Conservation (phyloP, 2,113 vertebrate genomes). For the Ciconia maguari region DNA sequence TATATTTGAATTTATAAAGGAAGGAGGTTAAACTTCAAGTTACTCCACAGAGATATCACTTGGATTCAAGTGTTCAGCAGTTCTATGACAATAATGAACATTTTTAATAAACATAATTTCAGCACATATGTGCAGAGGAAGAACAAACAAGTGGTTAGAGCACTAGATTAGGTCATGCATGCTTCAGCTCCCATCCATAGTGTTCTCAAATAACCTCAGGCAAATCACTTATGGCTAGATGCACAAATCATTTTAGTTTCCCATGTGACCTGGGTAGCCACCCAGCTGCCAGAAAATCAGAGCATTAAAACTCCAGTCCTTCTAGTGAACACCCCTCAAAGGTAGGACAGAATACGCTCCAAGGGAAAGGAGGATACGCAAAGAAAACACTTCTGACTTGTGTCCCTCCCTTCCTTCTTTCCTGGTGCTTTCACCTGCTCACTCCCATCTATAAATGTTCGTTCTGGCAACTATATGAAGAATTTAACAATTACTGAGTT, state of each 20-base stretch:
- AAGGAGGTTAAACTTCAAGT: background rate
- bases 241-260: background rate
- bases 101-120: constrained; percentile 3
- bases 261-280: background rate
- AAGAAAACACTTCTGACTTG: background rate
- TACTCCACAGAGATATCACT: background rate
- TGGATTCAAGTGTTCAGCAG: background rate
- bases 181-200: background rate
- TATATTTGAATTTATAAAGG: background rate
- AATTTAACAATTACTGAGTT: background rate
- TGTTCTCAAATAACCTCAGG: background rate
- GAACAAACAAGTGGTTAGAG: background rate
- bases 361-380: background rate
- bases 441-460: background rate
- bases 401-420: background rate
- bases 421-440: background rate
- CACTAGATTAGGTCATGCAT: background rate
- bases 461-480: background rate
- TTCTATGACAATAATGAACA: background rate
- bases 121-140: background rate
- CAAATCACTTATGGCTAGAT: background rate
- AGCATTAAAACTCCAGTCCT: background rate
- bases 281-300: background rate
- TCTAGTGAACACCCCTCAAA: background rate
- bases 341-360: background rate